These are phyloP conservation scores for Papilio machaon DNA, from an alignment of 1,140 invertebrate species.

Conservation along the genomic window DNA sequence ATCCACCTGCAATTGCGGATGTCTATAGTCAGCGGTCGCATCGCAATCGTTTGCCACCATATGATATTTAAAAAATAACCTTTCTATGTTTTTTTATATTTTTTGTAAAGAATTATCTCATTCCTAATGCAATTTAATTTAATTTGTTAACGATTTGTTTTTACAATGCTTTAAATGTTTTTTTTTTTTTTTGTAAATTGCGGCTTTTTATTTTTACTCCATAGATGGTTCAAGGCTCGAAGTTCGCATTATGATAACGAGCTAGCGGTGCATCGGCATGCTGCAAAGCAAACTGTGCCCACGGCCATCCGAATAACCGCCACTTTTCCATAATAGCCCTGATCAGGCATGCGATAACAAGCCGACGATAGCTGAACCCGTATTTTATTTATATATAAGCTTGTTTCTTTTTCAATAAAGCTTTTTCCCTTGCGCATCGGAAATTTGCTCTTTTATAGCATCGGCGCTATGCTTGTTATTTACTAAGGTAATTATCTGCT, in stretches of 20 bases:
- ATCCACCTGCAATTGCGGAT: no score
- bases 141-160: neutral
- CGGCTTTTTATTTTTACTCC: slow-evolving; percentile 58
- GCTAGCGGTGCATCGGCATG: slow-evolving; percentile 66
- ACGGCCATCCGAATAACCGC: slow-evolving; percentile 76
- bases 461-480: slow-evolving; percentile 75
- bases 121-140: neutral
- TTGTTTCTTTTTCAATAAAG: slow-evolving; percentile 81
- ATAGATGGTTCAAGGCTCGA: slow-evolving; percentile 72
- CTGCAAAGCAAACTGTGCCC: slow-evolving; percentile 79
- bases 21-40: no score
- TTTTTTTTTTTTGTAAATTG: slow-evolving; percentile 1
- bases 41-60: neutral
- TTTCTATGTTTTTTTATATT: no score
- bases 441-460: slow-evolving; percentile 79
- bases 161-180: neutral
- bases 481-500: slow-evolving; percentile 74
- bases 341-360: slow-evolving; percentile 81
- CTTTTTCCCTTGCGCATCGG: slow-evolving; percentile 75
- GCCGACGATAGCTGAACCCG: slow-evolving; percentile 81
- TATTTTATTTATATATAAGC: slow-evolving; percentile 82
- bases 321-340: slow-evolving; percentile 76
- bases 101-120: neutral
- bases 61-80: no score
- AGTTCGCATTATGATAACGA: slow-evolving; percentile 82